Evolutionary conservation across 2,888 invertebrate genomes (phyloP).

Genomic region (Orchesella flavescens): DNA sequence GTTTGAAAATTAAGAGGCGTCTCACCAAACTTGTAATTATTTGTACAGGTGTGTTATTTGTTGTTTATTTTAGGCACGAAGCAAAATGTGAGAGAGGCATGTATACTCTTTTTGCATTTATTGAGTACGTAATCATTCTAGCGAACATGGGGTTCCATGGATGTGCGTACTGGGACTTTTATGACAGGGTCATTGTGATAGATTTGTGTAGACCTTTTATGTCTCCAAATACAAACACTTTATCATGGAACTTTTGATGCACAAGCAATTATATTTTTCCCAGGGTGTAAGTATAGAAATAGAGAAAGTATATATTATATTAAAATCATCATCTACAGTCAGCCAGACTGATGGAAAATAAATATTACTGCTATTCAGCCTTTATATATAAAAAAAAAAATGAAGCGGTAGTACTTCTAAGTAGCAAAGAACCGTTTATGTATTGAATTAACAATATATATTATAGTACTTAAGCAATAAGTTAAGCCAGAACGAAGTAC

Average conservation of each 20-base stretch:
- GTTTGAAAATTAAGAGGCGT: conserved; percentile 54
- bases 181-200: conserved; percentile 74
- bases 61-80: conserved; percentile 61
- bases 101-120: conserved; percentile 91
- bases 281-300: too few relatives aligned
- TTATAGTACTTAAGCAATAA: too few relatives aligned
- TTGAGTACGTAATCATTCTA: conserved; percentile 92
- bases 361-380: conserved; percentile 75
- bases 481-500: too few relatives aligned
- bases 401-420: too few relatives aligned
- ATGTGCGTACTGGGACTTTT: conserved; percentile 90
- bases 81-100: conserved; percentile 75
- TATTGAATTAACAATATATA: too few relatives aligned
- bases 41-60: conserved; percentile 47
- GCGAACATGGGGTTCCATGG: conserved; percentile 95
- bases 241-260: conserved; percentile 40
- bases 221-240: conserved; percentile 16
- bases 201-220: conserved; percentile 60
- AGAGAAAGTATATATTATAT: too few relatives aligned
- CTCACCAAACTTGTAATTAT: conserved; percentile 52
- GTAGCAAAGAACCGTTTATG: too few relatives aligned
- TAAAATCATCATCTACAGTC: too few relatives aligned
- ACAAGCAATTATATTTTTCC: not conserved
- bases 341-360: too few relatives aligned
- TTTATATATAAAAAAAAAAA: too few relatives aligned